Conservation (phyloP, 2,113 vertebrate genomes). For the Okapia johnstoni region DNA sequence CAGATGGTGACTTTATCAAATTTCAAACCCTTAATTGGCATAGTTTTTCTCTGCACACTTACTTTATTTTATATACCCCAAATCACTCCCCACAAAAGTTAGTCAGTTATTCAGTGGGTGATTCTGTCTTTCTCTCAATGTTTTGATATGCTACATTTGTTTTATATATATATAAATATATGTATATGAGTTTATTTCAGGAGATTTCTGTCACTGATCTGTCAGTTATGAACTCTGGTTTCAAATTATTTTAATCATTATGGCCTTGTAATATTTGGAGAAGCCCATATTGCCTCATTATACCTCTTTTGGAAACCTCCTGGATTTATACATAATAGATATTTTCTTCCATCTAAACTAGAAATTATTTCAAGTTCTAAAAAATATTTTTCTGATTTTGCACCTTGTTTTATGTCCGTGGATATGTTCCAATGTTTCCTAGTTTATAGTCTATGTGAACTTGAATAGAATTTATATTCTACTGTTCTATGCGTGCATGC, state of each 20-base stretch:
- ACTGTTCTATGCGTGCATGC: fast-evolving
- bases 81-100: background rate
- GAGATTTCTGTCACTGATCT: background rate
- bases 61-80: background rate
- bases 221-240: background rate
- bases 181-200: background rate
- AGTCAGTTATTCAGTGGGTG: background rate
- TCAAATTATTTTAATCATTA: background rate
- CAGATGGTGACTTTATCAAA: background rate
- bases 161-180: background rate
- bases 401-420: background rate
- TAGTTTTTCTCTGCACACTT: background rate
- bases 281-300: background rate
- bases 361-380: constrained; percentile 24
- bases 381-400: background rate
- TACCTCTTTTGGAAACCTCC: background rate
- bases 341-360: background rate
- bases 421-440: background rate
- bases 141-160: background rate
- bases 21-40: background rate
- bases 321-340: background rate
- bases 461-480: background rate
- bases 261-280: background rate
- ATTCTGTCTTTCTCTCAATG: background rate
- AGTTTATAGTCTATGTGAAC: background rate